These are phyloP conservation scores for Trachelus stipa DNA, from an alignment of 2,888 invertebrate genomes.

Conservation along the genomic window DNA sequence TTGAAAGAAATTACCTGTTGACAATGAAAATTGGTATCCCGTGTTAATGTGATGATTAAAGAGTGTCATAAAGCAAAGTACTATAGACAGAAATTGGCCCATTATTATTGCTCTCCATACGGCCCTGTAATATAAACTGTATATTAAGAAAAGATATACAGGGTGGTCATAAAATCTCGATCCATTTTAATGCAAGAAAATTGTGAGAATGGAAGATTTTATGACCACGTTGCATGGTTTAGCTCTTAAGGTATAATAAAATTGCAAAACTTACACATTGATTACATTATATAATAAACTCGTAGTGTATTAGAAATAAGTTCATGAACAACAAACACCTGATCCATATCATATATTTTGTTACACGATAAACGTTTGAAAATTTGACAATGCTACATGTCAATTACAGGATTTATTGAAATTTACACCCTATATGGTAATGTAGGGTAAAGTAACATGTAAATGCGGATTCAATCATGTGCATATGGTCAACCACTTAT, in stretches of 20 bases:
- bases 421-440: background rate
- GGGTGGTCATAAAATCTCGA: background rate
- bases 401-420: background rate
- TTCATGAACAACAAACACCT: background rate
- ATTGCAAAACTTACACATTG: background rate
- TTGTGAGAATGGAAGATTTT: background rate
- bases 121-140: conserved; percentile 68
- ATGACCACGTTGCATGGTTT: background rate
- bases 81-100: conserved; percentile 81
- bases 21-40: conserved; percentile 77
- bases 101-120: conserved; percentile 80
- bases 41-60: conserved; percentile 79
- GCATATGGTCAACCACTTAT: background rate
- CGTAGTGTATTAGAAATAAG: background rate
- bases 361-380: background rate
- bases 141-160: background rate
- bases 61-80: conserved; percentile 82
- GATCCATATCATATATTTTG: background rate
- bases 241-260: background rate
- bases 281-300: background rate
- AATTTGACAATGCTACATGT: background rate
- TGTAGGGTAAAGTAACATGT: background rate
- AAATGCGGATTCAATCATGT: background rate
- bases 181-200: background rate
- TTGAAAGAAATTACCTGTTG: conserved; percentile 70